Evolutionary conservation across 2,113 vertebrate species (phyloP).

Genomic region (Alaudala cheleensis): DNA sequence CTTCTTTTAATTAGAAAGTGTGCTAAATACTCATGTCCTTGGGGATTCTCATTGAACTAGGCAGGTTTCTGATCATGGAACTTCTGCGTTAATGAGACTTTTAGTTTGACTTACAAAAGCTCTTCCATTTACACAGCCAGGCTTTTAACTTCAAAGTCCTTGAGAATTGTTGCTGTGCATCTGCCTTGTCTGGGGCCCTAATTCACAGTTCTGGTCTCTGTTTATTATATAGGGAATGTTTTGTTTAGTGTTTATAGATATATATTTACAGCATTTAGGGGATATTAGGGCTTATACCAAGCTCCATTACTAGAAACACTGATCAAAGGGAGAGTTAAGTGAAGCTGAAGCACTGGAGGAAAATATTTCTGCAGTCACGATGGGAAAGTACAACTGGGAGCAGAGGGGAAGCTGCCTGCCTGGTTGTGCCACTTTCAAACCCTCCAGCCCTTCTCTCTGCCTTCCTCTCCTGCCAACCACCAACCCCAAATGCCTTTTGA

Average conservation of each 20-base stretch:
- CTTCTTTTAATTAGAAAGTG: constrained; percentile 61
- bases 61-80: constrained; percentile 68
- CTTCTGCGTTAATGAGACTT: constrained; percentile 51
- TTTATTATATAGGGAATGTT: constrained; percentile 42
- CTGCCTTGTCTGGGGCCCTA: constrained; percentile 44
- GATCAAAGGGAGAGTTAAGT: constrained; percentile 44
- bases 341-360: constrained; percentile 11
- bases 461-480: neutral
- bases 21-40: constrained; percentile 35
- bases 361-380: neutral
- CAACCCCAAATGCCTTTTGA: neutral
- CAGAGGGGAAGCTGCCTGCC: neutral
- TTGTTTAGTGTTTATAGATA: constrained; percentile 51
- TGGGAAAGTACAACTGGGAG: neutral
- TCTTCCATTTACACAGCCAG: constrained; percentile 49
- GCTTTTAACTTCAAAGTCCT: constrained; percentile 71
- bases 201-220: constrained; percentile 18
- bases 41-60: constrained; percentile 45
- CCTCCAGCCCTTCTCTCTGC: neutral
- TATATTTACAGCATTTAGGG: constrained; percentile 48
- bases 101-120: constrained; percentile 70
- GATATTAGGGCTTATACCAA: constrained; percentile 38
- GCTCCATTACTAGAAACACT: constrained; percentile 37
- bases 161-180: constrained; percentile 59
- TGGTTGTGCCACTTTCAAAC: neutral